Evolutionary conservation across 1,140 invertebrate genomes (phyloP).

Genomic region (Drosophila lacertosa): DNA sequence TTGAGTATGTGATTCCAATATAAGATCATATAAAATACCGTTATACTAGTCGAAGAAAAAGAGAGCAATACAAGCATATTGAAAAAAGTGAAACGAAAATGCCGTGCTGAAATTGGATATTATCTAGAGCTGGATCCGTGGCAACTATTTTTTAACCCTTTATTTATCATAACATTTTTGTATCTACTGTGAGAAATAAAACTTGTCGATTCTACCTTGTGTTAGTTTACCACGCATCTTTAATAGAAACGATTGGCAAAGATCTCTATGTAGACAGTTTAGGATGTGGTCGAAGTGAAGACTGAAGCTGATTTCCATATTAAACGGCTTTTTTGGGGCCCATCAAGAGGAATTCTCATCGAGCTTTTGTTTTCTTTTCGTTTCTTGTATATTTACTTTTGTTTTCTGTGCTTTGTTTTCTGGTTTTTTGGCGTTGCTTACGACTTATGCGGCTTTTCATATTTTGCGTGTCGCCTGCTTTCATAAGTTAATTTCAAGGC

Average conservation of each 20-base stretch:
- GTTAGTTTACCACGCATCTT: too few relatives aligned
- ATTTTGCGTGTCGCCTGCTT: conserved; percentile 52
- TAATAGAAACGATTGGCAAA: background rate
- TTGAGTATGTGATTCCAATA: too few relatives aligned
- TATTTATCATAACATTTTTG: too few relatives aligned
- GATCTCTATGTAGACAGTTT: conserved; percentile 1
- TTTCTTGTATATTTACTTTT: background rate
- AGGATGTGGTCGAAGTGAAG: background rate
- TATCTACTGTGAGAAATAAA: too few relatives aligned
- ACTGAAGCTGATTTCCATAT: conserved; percentile 60
- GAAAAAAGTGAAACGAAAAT: too few relatives aligned
- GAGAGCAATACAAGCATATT: too few relatives aligned
- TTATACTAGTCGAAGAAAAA: too few relatives aligned
- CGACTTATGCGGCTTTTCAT: conserved; percentile 42
- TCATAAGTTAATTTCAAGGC: conserved; percentile 81
- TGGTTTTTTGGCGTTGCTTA: background rate
- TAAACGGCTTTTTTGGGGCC: conserved; percentile 64
- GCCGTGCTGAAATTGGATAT: too few relatives aligned
- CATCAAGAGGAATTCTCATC: conserved; percentile 38
- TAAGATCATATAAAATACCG: too few relatives aligned
- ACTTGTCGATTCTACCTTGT: too few relatives aligned
- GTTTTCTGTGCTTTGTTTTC: background rate
- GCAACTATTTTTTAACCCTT: too few relatives aligned
- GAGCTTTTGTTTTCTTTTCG: conserved; percentile 30
- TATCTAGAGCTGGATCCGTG: too few relatives aligned